phyloP scores from a whole-genome alignment of 2,888 invertebrate genomes.

The Andrena haemorrhoa region DNA sequence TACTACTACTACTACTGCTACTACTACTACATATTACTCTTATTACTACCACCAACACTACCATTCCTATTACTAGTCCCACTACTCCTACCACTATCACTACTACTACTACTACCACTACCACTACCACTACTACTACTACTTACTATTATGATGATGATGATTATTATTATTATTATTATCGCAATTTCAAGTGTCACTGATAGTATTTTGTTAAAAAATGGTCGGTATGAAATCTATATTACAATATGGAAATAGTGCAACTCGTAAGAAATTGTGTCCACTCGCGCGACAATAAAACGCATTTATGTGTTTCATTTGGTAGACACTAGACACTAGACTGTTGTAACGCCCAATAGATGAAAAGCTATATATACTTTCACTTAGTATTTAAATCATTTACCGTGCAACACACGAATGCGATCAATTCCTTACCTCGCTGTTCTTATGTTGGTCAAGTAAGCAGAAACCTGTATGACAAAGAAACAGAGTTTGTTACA shows the following conservation, averaged over 20 bases:
- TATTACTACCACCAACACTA: too few relatives aligned
- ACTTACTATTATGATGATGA: too few relatives aligned
- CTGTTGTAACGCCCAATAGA: conserved; percentile 27
- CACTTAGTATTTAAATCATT: conserved; percentile 36
- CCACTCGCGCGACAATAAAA: conserved; percentile 2
- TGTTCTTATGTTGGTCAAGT: conserved; percentile 36
- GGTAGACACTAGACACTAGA: conserved; percentile 42
- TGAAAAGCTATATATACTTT: conserved; percentile 31
- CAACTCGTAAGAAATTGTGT: conserved; percentile 7
- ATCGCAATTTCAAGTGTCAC: conserved; percentile 50
- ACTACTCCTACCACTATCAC: conserved; percentile 42
- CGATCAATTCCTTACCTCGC: conserved; percentile 20
- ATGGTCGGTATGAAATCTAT: conserved; percentile 45
- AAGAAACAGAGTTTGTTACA: conserved; percentile 28
- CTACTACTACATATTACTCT: conserved; percentile 5
- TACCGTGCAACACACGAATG: conserved; percentile 22
- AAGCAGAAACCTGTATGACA: conserved; percentile 9
- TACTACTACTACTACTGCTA: conserved; percentile 49
- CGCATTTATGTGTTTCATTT: conserved; percentile 21
- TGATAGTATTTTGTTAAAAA: conserved; percentile 46
- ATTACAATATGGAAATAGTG: conserved; percentile 43
- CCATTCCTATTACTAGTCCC: conserved; percentile 13
- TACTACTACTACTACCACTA: too few relatives aligned
- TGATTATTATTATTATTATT: too few relatives aligned
- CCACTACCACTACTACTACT: background rate